A percentile compares a stretch with the other conserved stretches of the same genome.
Conservation (phyloP, 2,888 invertebrate genomes). For the Drosophila nigricruria region DNA sequence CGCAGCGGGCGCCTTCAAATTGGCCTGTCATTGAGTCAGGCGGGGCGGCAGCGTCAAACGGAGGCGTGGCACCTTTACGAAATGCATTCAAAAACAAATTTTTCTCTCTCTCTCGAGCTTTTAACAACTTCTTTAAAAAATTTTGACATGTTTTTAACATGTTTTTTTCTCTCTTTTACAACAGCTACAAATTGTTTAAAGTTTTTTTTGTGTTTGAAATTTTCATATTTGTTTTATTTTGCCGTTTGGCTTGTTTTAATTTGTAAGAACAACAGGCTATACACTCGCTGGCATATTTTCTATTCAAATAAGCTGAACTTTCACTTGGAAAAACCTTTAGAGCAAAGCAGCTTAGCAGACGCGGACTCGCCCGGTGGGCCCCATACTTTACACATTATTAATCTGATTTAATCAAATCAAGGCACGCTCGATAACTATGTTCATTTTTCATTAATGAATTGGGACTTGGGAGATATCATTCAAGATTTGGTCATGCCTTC, state of each 20-base stretch:
- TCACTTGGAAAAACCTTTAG: conserved; percentile 72
- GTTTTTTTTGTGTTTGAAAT: conserved; percentile 22
- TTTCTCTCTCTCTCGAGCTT: conserved; percentile 26
- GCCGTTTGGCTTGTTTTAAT: conserved; percentile 46
- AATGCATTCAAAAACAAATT: conserved; percentile 54
- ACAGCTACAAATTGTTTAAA: conserved; percentile 30
- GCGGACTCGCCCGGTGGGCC: conserved; percentile 66
- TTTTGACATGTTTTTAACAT: conserved; percentile 62
- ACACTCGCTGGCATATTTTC: conserved; percentile 44
- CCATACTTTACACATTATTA: conserved; percentile 76
- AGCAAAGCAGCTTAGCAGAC: conserved; percentile 57
- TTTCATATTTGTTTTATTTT: conserved; percentile 45
- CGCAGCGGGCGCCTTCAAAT: conserved; percentile 69
- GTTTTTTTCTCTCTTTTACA: conserved; percentile 47
- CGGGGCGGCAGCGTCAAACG: conserved; percentile 33
- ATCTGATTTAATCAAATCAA: conserved; percentile 79
- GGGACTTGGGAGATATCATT: conserved; percentile 34
- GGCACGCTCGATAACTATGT: conserved; percentile 61
- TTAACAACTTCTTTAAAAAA: conserved; percentile 64
- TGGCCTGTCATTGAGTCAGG: conserved; percentile 72
- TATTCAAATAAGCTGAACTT: conserved; percentile 71
- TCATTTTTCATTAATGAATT: conserved; percentile 77
- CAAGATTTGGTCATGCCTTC: conserved; percentile 36
- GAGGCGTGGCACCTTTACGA: conserved; percentile 52
- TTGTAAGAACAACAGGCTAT: conserved; percentile 59